phyloP scores from a whole-genome alignment of 2,888 invertebrate species.

The Chloroclysta siterata region DNA sequence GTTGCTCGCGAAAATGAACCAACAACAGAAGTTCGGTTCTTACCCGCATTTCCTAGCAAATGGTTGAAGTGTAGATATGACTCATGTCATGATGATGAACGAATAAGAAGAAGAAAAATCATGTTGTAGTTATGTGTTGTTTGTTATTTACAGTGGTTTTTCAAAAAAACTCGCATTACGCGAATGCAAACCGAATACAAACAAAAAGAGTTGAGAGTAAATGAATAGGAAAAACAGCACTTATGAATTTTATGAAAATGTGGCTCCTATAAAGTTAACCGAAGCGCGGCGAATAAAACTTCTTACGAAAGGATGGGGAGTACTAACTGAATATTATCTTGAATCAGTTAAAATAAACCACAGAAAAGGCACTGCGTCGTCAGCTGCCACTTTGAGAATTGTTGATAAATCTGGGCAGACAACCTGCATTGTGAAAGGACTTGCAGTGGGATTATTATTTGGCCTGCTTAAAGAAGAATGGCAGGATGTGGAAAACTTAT shows the following conservation, averaged over 20 bases:
- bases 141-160: no score
- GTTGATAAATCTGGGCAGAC: conserved; percentile 70
- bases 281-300: conserved; percentile 63
- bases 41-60: no score
- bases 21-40: no score
- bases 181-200: no score
- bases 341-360: conserved; percentile 77
- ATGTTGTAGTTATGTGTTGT: no score
- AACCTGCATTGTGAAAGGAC: conserved; percentile 68
- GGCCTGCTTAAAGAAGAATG: conserved; percentile 66
- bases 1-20: no score
- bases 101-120: no score
- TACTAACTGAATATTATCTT: conserved; percentile 69
- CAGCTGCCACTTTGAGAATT: conserved; percentile 69
- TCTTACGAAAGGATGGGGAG: conserved; percentile 65
- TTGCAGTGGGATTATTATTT: conserved; percentile 65
- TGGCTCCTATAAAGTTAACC: conserved; percentile 64
- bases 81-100: no score
- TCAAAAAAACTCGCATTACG: no score
- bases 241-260: conserved; percentile 53
- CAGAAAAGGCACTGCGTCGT: conserved; percentile 51
- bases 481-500: conserved; percentile 68
- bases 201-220: not conserved
- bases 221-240: conserved; percentile 47
- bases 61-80: no score